Evolutionary conservation across 2,888 invertebrate genomes (phyloP), one percentile per base, ranked within the genome.

Genomic region (Apamea crenata): DNA sequence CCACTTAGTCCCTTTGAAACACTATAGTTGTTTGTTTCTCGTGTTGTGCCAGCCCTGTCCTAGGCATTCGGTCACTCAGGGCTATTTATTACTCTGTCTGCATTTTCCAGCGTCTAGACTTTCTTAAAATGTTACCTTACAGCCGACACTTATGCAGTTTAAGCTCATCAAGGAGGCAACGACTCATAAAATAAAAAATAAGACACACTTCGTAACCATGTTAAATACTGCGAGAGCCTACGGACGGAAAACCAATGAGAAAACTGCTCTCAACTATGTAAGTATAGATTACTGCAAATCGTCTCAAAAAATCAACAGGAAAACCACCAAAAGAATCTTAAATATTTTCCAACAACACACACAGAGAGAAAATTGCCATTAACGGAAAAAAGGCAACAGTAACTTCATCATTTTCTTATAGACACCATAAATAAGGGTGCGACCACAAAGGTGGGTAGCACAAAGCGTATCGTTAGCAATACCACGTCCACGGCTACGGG

Each of bases 361-460:
- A 50, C 29, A 66, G 40, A 81, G 61, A 53, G 61, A 67, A 76
- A 78, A 81, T 67, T 75, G 85, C 47, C 59, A 79, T 77, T 66
- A 84, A 40, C 29, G 21, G 56, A 75, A 87, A 74, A 85, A 78
- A 73, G 50, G 73, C 67, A 70, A 44, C 74, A 79, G 78, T 66
- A 81, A 78, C 74, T 85, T 78, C 50, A 86, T 80, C 81, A 86
- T 86, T 84, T 90, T 90, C 90, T 90, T 89, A 88, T 88, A 92
- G 91, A 93, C 91, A 90, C 84, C 85, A 93, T 94, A 94, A 94
- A 94, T 94, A 94, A 94, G 93, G 93, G 91, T 80, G 84, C 89
- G 80, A 77, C 87, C 91, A 87, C 91, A 90, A 90, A 92, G 91
- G 91, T 91, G 69, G 82, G 85, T 79, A 69, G 81, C 86, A 89